A percentile compares a stretch with the other conserved stretches of the same genome.
These are phyloP conservation scores for Holothuria glaberrima DNA, from an alignment of 35 echinoderm and acorn worm genomes.

Conservation along the genomic window DNA sequence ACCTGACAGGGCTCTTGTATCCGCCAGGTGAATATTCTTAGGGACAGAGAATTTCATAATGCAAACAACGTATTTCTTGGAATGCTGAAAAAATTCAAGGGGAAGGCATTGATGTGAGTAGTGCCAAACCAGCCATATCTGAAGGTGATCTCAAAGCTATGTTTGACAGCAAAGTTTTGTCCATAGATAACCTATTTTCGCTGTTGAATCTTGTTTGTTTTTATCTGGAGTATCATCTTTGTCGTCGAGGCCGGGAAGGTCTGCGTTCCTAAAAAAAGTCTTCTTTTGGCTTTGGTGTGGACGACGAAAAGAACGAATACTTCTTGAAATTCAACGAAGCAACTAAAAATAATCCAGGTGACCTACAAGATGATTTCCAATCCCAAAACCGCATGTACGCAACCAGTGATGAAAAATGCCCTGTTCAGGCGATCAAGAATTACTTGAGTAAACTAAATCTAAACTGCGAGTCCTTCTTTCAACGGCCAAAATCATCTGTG, in stretches of 20 bases:
- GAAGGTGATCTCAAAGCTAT: slow-evolving; percentile 6
- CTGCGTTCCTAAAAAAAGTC: not conserved
- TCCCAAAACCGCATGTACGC: slow-evolving; percentile 52
- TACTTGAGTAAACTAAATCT: slow-evolving; percentile 64
- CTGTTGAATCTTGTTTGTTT: slow-evolving; percentile 46
- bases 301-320: slow-evolving; percentile 19
- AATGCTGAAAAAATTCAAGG: slow-evolving; percentile 37
- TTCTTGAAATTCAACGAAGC: slow-evolving; percentile 24
- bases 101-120: not conserved
- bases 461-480: slow-evolving; percentile 26
- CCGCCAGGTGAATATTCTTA: slow-evolving; percentile 11
- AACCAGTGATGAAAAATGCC: slow-evolving; percentile 42
- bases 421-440: slow-evolving; percentile 39
- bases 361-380: slow-evolving; percentile 35
- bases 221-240: slow-evolving; percentile 20
- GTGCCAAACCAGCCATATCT: slow-evolving; percentile 7
- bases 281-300: not conserved
- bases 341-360: slow-evolving; percentile 35
- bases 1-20: slow-evolving; percentile 25
- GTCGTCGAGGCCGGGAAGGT: slow-evolving; percentile 35
- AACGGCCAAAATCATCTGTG: slow-evolving; percentile 42
- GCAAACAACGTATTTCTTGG: slow-evolving; percentile 32
- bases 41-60: slow-evolving; percentile 35
- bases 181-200: slow-evolving; percentile 5
- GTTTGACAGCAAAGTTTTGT: slow-evolving; percentile 24